Base-by-base conservation (phyloP, 2,113 vertebrate species). In the Nothobranchius furzeri region DNA sequence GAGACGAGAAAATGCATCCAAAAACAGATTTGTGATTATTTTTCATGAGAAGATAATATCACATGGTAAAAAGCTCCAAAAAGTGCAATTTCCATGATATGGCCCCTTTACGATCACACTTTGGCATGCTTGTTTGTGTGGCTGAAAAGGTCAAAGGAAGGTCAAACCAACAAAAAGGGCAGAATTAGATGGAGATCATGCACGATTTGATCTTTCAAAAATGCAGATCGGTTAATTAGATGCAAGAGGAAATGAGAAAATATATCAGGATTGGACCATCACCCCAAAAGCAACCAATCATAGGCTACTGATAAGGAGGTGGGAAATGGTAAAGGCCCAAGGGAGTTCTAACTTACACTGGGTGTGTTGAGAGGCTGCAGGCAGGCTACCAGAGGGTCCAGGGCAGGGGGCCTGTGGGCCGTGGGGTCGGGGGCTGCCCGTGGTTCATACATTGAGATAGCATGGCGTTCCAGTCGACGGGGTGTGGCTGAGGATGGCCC, bases 361-460 rank as follows among this genome's bases (percentile, higher is more conserved):
- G 93, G 58, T 72, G 88, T 83, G 62, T 94, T 91, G 78, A 97
- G 95, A 85, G 97, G 95, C 91, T 96, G 97, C 75, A 98, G 95
- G 81, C 96, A 92, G 0, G 92, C 90, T 82, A 88, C 85, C 67
- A 97, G 94, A 75, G 97, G 95, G 25, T 98, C 96, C 87, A 95
- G 92, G 1, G 93, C 94, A 68, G 95, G 92, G 82, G 94, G 93
- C 0, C 96, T 95, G 60, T 95, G 0, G 94, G 82, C 81, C 69
- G 94, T 95, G 84, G 95, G 93, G 2, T 75, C 68, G 0, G 88
- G 92, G 0, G 95, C 94, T 14, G 95, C 94, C 76, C 96, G 95
- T 0, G 96, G 96, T 79, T 97, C 96, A 2, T 97, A 98, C 96
- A 98, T 98, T 68, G 97, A 98, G 89, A 96, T 95, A 37, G 97